phyloP scores from a whole-genome alignment of 2,888 invertebrate genomes.

The Chrysotoxum bicinctum region DNA sequence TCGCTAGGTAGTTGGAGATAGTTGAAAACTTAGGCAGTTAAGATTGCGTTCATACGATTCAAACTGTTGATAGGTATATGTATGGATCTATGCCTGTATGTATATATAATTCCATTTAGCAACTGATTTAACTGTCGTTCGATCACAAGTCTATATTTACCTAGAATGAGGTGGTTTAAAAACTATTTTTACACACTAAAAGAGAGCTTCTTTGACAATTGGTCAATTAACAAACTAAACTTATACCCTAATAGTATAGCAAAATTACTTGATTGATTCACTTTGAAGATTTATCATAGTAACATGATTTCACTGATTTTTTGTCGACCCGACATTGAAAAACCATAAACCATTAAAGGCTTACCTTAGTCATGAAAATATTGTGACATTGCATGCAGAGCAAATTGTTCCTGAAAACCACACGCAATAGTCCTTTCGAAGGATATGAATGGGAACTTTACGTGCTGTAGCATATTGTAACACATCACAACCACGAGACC shows the following conservation, averaged over 20 bases:
- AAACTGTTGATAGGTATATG: background rate
- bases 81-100: too few relatives aligned
- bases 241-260: background rate
- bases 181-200: background rate
- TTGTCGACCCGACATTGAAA: conserved; percentile 53
- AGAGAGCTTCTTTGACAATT: background rate
- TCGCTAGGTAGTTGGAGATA: background rate
- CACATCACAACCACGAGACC: background rate
- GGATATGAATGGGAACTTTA: conserved; percentile 44
- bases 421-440: conserved; percentile 50
- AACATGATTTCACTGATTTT: conserved; percentile 26
- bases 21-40: background rate
- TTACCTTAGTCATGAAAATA: conserved; percentile 51
- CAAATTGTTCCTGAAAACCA: conserved; percentile 31
- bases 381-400: conserved; percentile 62
- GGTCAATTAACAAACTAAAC: background rate
- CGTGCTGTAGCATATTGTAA: background rate
- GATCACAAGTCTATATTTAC: background rate
- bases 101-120: background rate
- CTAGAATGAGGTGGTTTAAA: background rate
- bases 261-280: conserved; percentile 19
- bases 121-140: background rate
- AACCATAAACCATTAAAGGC: conserved; percentile 42
- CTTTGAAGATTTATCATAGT: background rate
- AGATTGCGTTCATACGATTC: background rate